A percentile compares a stretch with the other conserved stretches of the same genome.
Conservation (phyloP, 2,888 invertebrate species). For the Platycheirus rosarum region DNA sequence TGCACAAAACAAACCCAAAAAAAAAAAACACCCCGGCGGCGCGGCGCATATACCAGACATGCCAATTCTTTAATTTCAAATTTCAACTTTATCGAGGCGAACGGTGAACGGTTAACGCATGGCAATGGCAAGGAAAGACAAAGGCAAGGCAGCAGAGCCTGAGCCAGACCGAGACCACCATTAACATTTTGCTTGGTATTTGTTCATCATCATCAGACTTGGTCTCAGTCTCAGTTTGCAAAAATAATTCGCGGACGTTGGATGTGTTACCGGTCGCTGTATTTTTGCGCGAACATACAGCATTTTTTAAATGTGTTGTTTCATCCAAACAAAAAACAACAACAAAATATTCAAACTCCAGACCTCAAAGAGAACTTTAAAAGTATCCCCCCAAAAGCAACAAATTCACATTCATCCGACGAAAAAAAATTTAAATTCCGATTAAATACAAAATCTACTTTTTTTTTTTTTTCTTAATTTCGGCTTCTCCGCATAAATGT, state of each 20-base stretch:
- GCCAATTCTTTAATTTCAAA: slow-evolving; percentile 25
- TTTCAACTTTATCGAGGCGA: slow-evolving; percentile 34
- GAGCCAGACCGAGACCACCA: slow-evolving; percentile 4
- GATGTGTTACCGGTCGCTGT: slow-evolving; percentile 53
- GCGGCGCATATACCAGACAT: not conserved
- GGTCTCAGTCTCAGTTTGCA: slow-evolving; percentile 62
- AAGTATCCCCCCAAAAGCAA: too few species aligned
- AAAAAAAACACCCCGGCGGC: too few species aligned
- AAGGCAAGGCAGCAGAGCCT: not conserved
- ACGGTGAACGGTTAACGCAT: not conserved
- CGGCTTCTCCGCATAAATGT: too few species aligned
- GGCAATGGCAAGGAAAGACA: not conserved
- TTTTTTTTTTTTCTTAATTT: too few species aligned
- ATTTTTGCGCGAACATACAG: slow-evolving; percentile 41
- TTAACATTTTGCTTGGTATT: too few species aligned
- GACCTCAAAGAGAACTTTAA: slow-evolving; percentile 4
- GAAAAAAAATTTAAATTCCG: not conserved
- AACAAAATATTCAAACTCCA: slow-evolving; percentile 18
- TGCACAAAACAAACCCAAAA: too few species aligned
- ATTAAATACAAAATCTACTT: not conserved
- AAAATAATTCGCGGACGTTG: slow-evolving; percentile 63
- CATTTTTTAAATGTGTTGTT: slow-evolving; percentile 14
- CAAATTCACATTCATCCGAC: too few species aligned
- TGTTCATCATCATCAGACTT: slow-evolving; percentile 46
- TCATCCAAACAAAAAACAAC: slow-evolving; percentile 3